Conservation (phyloP, 2,113 vertebrate species). For the Sarotherodon lohbergeri region DNA sequence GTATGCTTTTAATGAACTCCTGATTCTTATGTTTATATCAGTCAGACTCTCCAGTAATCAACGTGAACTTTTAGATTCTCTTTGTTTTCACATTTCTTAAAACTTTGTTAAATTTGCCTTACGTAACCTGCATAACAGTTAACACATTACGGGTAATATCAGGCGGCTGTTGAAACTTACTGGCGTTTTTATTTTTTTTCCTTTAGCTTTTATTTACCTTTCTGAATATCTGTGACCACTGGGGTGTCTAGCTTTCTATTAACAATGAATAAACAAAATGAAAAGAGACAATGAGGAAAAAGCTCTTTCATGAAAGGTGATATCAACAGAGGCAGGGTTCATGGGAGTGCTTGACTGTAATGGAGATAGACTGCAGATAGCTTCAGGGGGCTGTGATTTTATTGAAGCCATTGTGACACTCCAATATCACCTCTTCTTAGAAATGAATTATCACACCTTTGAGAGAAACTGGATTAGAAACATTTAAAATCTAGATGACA, state of each 20-base stretch:
- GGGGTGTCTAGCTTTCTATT: conserved; percentile 13
- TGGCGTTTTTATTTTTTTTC: not conserved
- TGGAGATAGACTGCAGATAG: conserved; percentile 69
- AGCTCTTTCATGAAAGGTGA: conserved; percentile 59
- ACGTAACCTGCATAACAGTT: not conserved
- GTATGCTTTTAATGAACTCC: conserved; percentile 1
- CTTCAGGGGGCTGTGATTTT: conserved; percentile 68
- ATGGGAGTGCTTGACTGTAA: conserved; percentile 64
- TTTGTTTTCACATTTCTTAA: not conserved
- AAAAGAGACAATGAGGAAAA: conserved; percentile 45
- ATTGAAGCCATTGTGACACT: conserved; percentile 67
- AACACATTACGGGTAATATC: not conserved
- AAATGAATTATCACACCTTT: conserved; percentile 58
- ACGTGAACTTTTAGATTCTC: not conserved
- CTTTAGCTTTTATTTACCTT: conserved; percentile 5
- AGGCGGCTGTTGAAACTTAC: not conserved
- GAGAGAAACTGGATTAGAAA: conserved; percentile 36
- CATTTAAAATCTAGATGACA: conserved; percentile 38
- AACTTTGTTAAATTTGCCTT: not conserved
- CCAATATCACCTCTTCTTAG: conserved; percentile 59
- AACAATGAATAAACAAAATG: conserved; percentile 61
- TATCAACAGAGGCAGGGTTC: conserved; percentile 61
- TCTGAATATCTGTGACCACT: not conserved
- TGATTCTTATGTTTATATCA: conserved; percentile 18
- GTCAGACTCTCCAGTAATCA: not conserved